A percentile compares a stretch with the other conserved stretches of the same genome.
phyloP scores from a whole-genome alignment of 2,113 vertebrate genomes.

The Vireo altiloquus region DNA sequence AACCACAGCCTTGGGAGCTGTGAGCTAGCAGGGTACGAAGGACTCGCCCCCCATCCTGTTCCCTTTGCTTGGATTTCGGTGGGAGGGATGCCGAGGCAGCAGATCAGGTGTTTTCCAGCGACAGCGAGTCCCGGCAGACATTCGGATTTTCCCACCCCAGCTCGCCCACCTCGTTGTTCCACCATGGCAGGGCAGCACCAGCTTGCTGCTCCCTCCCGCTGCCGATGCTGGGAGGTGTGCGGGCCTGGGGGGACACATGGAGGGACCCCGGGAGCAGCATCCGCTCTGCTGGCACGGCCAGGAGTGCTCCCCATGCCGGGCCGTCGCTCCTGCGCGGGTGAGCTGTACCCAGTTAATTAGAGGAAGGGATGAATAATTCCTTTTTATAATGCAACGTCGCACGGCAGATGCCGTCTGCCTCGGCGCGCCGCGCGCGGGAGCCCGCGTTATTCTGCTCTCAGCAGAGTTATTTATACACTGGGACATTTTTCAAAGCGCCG shows the following conservation, averaged over 20 bases:
- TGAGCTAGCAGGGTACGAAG: rapidly evolving
- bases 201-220: not conserved
- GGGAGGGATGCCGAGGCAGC: not conserved
- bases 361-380: slow-evolving; percentile 72
- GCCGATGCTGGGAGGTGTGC: rapidly evolving
- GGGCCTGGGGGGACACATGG: rapidly evolving
- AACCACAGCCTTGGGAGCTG: not conserved
- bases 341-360: slow-evolving; percentile 55
- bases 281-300: rapidly evolving
- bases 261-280: not conserved
- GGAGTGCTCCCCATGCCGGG: not conserved
- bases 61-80: not conserved
- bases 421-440: slow-evolving; percentile 35
- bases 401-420: slow-evolving; percentile 60
- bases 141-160: not conserved
- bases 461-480: slow-evolving; percentile 72
- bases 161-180: not conserved
- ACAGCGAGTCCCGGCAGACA: not conserved
- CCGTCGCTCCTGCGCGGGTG: not conserved
- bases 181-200: not conserved
- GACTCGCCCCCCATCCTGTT: not conserved
- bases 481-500: slow-evolving; percentile 70
- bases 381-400: slow-evolving; percentile 57
- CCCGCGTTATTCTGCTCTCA: slow-evolving; percentile 54
- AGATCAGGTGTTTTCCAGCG: not conserved